Conservation (phyloP, 2,113 vertebrate species). For the Macquaria australasica region DNA sequence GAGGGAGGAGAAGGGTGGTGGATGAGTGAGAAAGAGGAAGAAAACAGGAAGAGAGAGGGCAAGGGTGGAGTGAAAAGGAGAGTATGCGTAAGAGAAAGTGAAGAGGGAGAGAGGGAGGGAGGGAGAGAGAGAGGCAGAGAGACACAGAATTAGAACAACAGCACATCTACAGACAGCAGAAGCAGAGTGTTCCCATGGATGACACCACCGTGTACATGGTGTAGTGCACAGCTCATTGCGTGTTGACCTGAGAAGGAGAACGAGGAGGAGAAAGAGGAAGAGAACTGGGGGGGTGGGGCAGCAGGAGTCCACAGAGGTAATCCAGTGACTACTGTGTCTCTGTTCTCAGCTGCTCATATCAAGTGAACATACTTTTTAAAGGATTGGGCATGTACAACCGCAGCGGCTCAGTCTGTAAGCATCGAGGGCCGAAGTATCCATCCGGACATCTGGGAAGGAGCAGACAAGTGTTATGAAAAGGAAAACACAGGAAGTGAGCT, state of each 20-base stretch:
- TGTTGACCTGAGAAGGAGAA: conserved; percentile 79
- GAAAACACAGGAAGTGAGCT: conserved; percentile 55
- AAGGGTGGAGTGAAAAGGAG: conserved; percentile 60
- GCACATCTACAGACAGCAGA: conserved; percentile 81
- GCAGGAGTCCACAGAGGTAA: conserved; percentile 77
- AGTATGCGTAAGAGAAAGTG: conserved; percentile 60
- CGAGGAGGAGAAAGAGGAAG: conserved; percentile 67
- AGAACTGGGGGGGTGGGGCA: conserved; percentile 36
- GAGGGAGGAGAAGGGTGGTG: conserved; percentile 83
- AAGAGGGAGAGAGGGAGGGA: conserved; percentile 39
- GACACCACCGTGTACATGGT: conserved; percentile 73
- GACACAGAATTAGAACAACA: conserved; percentile 87
- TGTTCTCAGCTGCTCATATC: conserved; percentile 81
- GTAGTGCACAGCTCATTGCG: conserved; percentile 71
- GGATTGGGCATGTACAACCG: conserved; percentile 97
- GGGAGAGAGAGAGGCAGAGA: conserved; percentile 69
- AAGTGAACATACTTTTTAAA: conserved; percentile 96
- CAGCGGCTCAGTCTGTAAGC: conserved; percentile 97
- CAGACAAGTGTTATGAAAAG: conserved; percentile 86
- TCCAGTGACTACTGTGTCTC: conserved; percentile 80
- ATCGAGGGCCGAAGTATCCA: conserved; percentile 97
- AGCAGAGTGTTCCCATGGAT: conserved; percentile 81
- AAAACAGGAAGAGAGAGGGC: conserved; percentile 37
- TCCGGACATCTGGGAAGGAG: conserved; percentile 98
- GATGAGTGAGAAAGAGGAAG: conserved; percentile 82